These are phyloP conservation scores for Cryptotermes secundus DNA, from an alignment of 1,140 invertebrate genomes.

Conservation along the genomic window DNA sequence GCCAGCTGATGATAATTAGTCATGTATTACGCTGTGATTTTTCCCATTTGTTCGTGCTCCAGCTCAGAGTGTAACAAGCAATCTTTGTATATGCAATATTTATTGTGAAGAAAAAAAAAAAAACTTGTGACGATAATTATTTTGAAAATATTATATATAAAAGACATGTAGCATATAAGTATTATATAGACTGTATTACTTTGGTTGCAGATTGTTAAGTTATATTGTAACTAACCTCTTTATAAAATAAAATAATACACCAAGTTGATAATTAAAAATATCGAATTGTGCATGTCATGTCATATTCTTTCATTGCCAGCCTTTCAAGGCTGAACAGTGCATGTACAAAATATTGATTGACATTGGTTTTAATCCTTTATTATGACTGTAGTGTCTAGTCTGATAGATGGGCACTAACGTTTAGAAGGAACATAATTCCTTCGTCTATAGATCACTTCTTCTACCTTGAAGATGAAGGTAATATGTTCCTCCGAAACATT, in stretches of 20 bases:
- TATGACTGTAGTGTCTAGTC: too few relatives aligned
- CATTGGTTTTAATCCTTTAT: too few relatives aligned
- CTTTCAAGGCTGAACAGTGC: too few relatives aligned
- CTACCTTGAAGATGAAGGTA: too few relatives aligned
- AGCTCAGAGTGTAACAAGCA: constrained; percentile 12
- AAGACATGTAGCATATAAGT: constrained; percentile 13
- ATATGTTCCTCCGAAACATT: too few relatives aligned
- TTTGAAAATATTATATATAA: constrained; percentile 19
- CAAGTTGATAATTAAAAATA: constrained; percentile 15
- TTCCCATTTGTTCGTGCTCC: constrained; percentile 15
- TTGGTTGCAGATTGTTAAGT: constrained; percentile 10
- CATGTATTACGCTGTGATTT: constrained; percentile 6
- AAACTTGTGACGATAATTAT: neutral
- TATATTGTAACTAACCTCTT: constrained; percentile 18
- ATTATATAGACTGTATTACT: constrained; percentile 20
- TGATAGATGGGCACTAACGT: too few relatives aligned
- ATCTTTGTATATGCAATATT: constrained; percentile 10
- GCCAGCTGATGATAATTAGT: neutral
- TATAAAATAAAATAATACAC: constrained; percentile 14
- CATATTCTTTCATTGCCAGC: too few relatives aligned
- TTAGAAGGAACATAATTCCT: too few relatives aligned
- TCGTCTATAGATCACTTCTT: too few relatives aligned
- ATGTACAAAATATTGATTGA: too few relatives aligned
- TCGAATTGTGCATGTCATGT: neutral
- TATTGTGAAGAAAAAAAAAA: neutral